Evolutionary conservation across 2,797 vertebrate genomes (phyloP), one percentile per base, ranked within the genome.

Genomic region (Sorex maritimensis): DNA sequence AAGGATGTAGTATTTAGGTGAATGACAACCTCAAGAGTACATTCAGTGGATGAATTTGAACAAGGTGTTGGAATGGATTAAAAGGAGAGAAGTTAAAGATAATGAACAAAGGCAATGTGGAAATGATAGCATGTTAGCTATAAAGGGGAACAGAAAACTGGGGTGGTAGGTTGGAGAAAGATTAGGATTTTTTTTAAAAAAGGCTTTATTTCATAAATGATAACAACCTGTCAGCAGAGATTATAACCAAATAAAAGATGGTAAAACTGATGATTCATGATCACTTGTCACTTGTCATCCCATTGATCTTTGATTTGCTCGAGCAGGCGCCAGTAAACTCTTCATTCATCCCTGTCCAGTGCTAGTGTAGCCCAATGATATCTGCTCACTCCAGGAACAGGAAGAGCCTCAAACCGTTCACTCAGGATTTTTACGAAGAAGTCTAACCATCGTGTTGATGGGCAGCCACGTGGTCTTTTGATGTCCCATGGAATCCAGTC

Each of bases 191-290:
- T 61, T 61, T 52, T 86, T 44, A 44, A 72, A 89, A 89, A 67
- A 80, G 19, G 11, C 3, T 93, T 65, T 87, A 28, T 86, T 74
- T 73, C 30, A 61, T 9, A 14, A 41, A 44, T 13, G 81, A 73
- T 0, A 67, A 65, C 17, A 91, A 5, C 63, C 73, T 63, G 2
- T 67, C 65, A 67, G 21, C 58, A 15, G 61, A 86, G 67, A 55
- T 21, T 88, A 38, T 78, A 3, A 77, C 81, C 86, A 78, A 92
- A 58, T n/a, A 71, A 81, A 55, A 90, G 26, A 65, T 15, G 2
- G 19, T 19, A 26, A 73, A 83, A 68, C 10, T 34, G 17, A 71
- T 52, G 5, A 68, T 78, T 34, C 28, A 58, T 34, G 52, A 34
- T 34, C 34, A 34, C 34, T 34, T 34, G 34, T 34, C 34, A 34